Evolutionary conservation across 2,888 invertebrate species (phyloP), one percentile per base, ranked within the genome.

Genomic region (Apantesis nais): DNA sequence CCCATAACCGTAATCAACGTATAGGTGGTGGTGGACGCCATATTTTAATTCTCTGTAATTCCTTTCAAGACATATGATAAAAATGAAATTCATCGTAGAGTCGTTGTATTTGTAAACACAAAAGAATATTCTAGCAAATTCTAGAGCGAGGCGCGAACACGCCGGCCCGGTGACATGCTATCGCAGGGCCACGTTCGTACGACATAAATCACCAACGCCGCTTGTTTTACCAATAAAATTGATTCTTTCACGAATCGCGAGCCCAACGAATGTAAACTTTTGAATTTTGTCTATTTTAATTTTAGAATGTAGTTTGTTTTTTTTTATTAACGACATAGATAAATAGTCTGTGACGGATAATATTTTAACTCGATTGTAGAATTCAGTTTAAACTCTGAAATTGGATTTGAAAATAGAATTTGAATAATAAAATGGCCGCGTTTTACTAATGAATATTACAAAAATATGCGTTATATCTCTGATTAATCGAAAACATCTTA

Each of bases 211-310:
- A 93, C 89, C 83, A 82, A 85, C 85, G 85, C 89, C 85, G 91
- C 89, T 92, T 94, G 93, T 93, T 94, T 93, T 89, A 91, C 92
- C 91, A 93, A 93, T 93, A 92, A 92, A 93, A 94, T 92, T 93
- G 92, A 94, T 92, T 92, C 91, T 90, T 93, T 91, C 86, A 84
- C 88, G 87, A 88, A 87, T 90, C 87, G 85, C 85, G 84, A 82
- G 76, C 78, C 77, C 82, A 74, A 81, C 86, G 78, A 87, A 85
- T 85, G 84, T 84, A 83, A 85, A 86, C 83, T 81, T 72, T 80
- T 73, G 25, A 63, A 79, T 73, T 77, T 79, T 75, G 74, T 69
- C 75, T 76, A 73, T 86, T 83, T 83, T 74, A 67, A 82, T 55
- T 82, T 80, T 76, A 68, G 68, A 78, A 70, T 48, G 68, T 61